phyloP scores from a whole-genome alignment of 2,797 vertebrate species.

The Microchirus variegatus region DNA sequence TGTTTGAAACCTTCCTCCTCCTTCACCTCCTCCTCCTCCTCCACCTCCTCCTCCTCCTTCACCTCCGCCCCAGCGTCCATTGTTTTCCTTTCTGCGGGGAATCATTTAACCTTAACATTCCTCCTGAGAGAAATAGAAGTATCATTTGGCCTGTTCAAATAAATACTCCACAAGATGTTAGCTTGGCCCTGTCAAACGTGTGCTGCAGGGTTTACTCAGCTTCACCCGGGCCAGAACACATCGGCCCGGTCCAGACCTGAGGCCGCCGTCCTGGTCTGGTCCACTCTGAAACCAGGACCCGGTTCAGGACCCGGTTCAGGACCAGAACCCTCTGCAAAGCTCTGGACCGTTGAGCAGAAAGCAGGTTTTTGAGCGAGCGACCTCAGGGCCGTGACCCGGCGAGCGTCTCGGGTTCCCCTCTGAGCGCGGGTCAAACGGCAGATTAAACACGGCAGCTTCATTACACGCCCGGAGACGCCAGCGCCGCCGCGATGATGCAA shows the following conservation, averaged over 20 bases:
- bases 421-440: background rate
- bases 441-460: background rate
- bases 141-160: constrained; percentile 80
- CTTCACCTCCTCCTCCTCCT: constrained; percentile 6
- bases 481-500: background rate
- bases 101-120: constrained; percentile 77
- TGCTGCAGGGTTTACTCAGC: constrained; percentile 70
- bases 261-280: no score
- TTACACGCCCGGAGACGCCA: background rate
- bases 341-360: no score
- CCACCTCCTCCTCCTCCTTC: background rate
- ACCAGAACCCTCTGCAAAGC: no score
- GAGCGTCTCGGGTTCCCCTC: background rate
- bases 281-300: no score
- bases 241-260: constrained; percentile 43
- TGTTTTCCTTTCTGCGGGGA: constrained; percentile 68
- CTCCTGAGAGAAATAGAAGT: constrained; percentile 72
- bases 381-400: background rate
- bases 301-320: no score
- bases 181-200: constrained; percentile 54
- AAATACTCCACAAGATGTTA: constrained; percentile 80
- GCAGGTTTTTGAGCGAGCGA: no score
- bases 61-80: constrained; percentile 30
- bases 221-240: constrained; percentile 36
- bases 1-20: constrained; percentile 34